A percentile compares a stretch with the other conserved stretches of the same genome.
These are phyloP conservation scores for Flexamia atlantica DNA, from an alignment of 2,888 invertebrate genomes.

Conservation along the genomic window DNA sequence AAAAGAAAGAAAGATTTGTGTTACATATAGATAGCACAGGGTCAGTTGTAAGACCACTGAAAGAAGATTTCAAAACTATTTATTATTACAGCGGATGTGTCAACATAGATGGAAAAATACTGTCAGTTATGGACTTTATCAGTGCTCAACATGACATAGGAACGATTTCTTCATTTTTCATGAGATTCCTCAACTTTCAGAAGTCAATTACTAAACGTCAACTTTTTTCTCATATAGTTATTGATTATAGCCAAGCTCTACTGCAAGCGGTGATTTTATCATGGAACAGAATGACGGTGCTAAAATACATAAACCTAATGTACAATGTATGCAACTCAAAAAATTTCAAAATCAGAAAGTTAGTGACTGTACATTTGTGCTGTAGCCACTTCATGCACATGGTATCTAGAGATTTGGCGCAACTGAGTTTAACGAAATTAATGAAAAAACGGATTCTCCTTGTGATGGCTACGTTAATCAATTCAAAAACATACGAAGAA, in stretches of 20 bases:
- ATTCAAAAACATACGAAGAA: neutral
- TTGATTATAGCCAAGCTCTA: neutral
- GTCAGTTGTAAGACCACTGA: neutral
- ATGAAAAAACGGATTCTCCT: neutral
- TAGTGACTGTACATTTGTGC: neutral
- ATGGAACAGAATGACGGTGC: neutral
- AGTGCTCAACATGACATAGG: neutral
- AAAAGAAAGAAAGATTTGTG: neutral
- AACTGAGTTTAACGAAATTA: neutral
- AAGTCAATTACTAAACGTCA: neutral
- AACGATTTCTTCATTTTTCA: neutral
- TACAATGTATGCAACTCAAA: neutral
- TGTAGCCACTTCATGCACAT: slow-evolving; percentile 8
- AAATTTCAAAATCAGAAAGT: neutral
- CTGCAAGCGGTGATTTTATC: neutral
- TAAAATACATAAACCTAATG: neutral
- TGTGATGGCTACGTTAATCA: neutral
- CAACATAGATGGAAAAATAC: neutral
- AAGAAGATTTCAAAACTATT: neutral
- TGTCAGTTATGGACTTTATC: neutral
- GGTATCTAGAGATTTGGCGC: neutral
- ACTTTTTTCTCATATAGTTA: neutral
- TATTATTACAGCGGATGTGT: neutral
- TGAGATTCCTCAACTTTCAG: neutral
- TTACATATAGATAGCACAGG: slow-evolving; percentile 1